Base-by-base conservation (phyloP, 2,113 vertebrate genomes). In the Elachura formosa region DNA sequence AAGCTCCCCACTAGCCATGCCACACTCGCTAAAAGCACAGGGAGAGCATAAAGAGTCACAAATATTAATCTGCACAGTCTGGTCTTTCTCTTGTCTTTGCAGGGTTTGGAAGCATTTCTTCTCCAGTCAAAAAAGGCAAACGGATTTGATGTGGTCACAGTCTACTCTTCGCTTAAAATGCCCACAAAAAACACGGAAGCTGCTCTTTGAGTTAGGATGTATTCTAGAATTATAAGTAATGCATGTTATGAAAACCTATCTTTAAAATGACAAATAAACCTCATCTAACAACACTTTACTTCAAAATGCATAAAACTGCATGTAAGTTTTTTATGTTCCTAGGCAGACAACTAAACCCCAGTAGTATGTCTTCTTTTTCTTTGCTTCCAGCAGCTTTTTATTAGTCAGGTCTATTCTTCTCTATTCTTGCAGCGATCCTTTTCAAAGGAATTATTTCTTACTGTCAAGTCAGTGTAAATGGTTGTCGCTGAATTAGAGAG, bases 361-460 rank as follows among this genome's bases (percentile, higher is more conserved):
- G 49, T 34, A 84, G 36, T 3, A n/a, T 5, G 36, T 20, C 12
- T 0, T 48, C 3, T 15, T 62, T 66, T 43, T 29, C 19, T 78
- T 45, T 88, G 19, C 59, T 72, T 85, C 77, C 71, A 91, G 61
- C 56, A 89, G 75, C 36, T 87, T 71, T 54, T 84, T 78, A 91
- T 93, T 40, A 29, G 62, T 87, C 91, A 87, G 71, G 56, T 55
- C 69, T 75, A 45, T 76, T 97, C 72, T 89, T 28, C 77, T 93
- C 59, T 61, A 8, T 56, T 77, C 31, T 72, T 71, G 54, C 22
- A 83, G 87, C 24, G 71, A 72, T 76, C 59, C 73, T 81, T 95
- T 94, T 80, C 49, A 90, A 84, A 80, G 75, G 74, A 78, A 94
- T 92, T 89, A 92, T 46, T 90, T 96, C 94, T 95, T 81, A 62